Percentiles rank a stretch among this genome's conserved stretches.
These are phyloP conservation scores for Motacilla alba DNA, from an alignment of 2,113 vertebrate species.

Conservation along the genomic window DNA sequence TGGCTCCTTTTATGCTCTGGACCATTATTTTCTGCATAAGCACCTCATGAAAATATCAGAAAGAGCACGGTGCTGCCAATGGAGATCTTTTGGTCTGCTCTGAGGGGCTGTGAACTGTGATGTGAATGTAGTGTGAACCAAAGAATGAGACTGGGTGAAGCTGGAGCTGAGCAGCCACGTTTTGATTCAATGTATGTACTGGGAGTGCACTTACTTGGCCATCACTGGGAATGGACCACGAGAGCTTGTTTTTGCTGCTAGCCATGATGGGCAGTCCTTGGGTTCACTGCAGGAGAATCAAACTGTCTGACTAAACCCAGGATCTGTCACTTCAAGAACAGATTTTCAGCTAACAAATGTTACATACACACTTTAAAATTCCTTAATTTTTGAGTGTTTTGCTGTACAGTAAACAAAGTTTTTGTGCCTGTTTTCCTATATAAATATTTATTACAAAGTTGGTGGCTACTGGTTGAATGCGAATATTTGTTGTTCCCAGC, in stretches of 20 bases:
- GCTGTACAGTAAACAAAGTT: constrained; percentile 3
- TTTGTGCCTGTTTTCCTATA: background rate
- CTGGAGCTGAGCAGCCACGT: background rate
- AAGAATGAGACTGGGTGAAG: background rate
- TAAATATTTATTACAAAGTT: constrained; percentile 7
- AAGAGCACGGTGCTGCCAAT: rapidly evolving
- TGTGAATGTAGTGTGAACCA: background rate
- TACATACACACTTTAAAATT: background rate
- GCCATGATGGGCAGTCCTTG: background rate
- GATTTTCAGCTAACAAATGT: background rate
- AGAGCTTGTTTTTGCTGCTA: background rate
- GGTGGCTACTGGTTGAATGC: constrained; percentile 25
- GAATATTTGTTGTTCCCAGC: constrained; percentile 16
- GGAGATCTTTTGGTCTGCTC: background rate
- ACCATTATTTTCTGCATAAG: background rate
- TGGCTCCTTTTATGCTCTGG: background rate
- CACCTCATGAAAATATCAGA: background rate
- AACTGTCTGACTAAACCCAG: background rate
- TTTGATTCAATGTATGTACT: background rate
- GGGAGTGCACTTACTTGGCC: background rate
- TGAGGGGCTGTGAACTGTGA: background rate
- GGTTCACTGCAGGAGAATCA: background rate
- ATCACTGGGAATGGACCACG: rapidly evolving
- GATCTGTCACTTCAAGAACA: background rate
- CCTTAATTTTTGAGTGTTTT: background rate